Percentiles rank a stretch among this genome's conserved stretches.
Conservation (phyloP, 2,888 invertebrate genomes). For the Melanchra persicariae region DNA sequence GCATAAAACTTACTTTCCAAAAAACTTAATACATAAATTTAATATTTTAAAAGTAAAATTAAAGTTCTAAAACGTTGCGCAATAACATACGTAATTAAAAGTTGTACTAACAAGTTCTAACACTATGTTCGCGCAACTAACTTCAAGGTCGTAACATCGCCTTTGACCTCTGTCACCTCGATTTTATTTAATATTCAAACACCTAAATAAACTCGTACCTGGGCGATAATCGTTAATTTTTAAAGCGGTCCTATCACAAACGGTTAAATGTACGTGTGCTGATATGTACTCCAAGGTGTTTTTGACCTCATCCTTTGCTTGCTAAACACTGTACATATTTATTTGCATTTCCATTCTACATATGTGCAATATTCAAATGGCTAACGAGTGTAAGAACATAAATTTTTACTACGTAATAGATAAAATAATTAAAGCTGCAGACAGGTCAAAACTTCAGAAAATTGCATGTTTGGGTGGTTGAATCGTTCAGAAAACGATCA, state of each 20-base stretch:
- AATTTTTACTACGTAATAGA: not conserved
- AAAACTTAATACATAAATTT: not conserved
- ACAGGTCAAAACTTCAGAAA: not conserved
- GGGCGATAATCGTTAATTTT: slow-evolving; percentile 54
- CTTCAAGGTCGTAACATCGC: slow-evolving; percentile 53
- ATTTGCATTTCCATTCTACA: not conserved
- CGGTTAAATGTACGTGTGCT: slow-evolving; percentile 13
- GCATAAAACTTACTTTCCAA: slow-evolving; percentile 31
- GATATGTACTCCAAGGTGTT: slow-evolving; percentile 18
- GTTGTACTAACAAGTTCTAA: slow-evolving; percentile 41
- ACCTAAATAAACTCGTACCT: slow-evolving; percentile 41
- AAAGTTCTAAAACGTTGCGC: slow-evolving; percentile 40
- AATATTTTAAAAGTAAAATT: slow-evolving; percentile 29
- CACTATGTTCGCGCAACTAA: slow-evolving; percentile 33
- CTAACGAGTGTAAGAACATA: not conserved
- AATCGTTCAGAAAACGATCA: not conserved
- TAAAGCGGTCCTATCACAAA: slow-evolving; percentile 41
- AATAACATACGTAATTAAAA: slow-evolving; percentile 54
- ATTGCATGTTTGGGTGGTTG: not conserved
- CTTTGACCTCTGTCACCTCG: slow-evolving; percentile 56
- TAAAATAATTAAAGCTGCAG: not conserved
- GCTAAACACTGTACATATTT: not conserved
- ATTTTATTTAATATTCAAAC: slow-evolving; percentile 42
- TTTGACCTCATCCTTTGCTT: slow-evolving; percentile 7
- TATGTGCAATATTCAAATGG: not conserved